A percentile compares a stretch with the other conserved stretches of the same genome.
Conservation (phyloP, 2,888 invertebrate species). For the Epistrophe eligans region DNA sequence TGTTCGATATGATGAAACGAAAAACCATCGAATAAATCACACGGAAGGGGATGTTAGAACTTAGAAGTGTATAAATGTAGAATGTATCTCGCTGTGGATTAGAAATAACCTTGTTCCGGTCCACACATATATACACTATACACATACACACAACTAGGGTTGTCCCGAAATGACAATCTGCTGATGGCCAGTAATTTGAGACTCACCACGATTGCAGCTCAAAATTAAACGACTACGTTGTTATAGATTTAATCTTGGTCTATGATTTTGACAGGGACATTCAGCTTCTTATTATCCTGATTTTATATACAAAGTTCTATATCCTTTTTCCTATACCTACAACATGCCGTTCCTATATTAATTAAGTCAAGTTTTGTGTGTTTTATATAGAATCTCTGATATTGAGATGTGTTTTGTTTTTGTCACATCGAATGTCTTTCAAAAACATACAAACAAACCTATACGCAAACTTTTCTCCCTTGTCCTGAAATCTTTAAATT, state of each 20-base stretch:
- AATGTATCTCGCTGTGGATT: conserved; percentile 5
- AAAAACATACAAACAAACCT: conserved; percentile 1
- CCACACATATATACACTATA: not conserved
- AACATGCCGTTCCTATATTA: conserved; percentile 32
- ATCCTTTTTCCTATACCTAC: not conserved
- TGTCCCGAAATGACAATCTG: conserved; percentile 23
- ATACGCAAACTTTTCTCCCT: not conserved
- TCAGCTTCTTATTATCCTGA: conserved; percentile 71
- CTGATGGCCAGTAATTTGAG: conserved; percentile 62
- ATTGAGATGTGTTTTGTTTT: conserved; percentile 50
- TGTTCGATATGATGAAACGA: conserved; percentile 49
- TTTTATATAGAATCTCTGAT: not conserved
- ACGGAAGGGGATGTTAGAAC: conserved; percentile 53
- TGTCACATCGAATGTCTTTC: conserved; percentile 55
- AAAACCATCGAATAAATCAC: conserved; percentile 58
- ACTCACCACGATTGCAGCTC: conserved; percentile 26
- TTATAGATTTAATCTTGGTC: conserved; percentile 67
- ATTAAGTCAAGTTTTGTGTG: conserved; percentile 54
- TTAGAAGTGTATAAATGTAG: conserved; percentile 43
- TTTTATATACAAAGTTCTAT: conserved; percentile 31
- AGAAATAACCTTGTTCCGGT: conserved; percentile 39
- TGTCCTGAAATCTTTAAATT: conserved; percentile 2
- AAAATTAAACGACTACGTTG: conserved; percentile 5
- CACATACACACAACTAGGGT: not conserved
- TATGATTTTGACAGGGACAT: conserved; percentile 72